A percentile compares a stretch with the other conserved stretches of the same genome.
These are phyloP conservation scores for Toxotes lorentzi DNA, from an alignment of 2,797 vertebrate species.

Conservation along the genomic window DNA sequence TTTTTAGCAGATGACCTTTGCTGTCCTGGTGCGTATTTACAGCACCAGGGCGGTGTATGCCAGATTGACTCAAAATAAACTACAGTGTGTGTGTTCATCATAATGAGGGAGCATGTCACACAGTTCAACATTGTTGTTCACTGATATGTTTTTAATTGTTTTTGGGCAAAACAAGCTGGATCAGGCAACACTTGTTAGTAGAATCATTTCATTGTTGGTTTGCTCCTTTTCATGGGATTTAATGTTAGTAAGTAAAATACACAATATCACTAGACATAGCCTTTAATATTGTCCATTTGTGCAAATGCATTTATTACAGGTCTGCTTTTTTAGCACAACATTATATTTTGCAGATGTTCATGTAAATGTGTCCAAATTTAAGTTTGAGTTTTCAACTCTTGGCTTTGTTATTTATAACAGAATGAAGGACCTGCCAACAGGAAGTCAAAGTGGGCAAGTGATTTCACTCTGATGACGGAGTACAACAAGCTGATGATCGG, in stretches of 20 bases:
- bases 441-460: slow-evolving; percentile 83
- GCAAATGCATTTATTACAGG: background rate
- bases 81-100: background rate
- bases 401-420: slow-evolving; percentile 46
- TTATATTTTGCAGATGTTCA: no score
- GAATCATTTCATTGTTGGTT: background rate
- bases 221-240: background rate
- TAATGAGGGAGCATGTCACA: slow-evolving; percentile 8
- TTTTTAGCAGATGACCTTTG: slow-evolving; percentile 3
- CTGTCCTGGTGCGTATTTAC: background rate
- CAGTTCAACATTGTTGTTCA: no score
- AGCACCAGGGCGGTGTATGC: background rate
- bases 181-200: background rate
- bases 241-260: background rate
- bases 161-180: background rate
- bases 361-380: background rate
- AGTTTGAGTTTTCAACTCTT: background rate
- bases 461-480: slow-evolving; percentile 82
- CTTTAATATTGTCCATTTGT: background rate
- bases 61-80: background rate
- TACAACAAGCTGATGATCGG: slow-evolving; percentile 85
- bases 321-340: background rate
- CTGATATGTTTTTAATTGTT: background rate
- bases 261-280: background rate
- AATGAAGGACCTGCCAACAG: slow-evolving; percentile 70